Conservation (phyloP, 2,113 vertebrate genomes). For the Pseudopodoces humilis region DNA sequence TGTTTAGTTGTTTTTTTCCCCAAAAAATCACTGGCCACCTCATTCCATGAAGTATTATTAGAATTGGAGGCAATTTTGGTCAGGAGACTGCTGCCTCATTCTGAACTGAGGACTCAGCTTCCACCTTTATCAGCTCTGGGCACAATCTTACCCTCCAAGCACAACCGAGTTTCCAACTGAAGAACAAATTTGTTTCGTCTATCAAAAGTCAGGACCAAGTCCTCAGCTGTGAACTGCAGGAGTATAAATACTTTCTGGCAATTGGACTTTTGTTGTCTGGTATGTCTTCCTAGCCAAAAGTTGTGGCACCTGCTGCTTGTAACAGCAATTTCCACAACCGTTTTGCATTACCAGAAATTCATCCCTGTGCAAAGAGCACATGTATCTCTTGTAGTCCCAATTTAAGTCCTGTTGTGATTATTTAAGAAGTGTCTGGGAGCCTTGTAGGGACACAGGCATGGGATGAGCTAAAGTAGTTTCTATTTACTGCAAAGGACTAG, state of each 20-base stretch:
- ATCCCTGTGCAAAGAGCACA: not conserved
- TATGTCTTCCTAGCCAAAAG: not conserved
- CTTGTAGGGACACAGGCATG: not conserved
- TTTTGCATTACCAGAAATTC: constrained; percentile 23
- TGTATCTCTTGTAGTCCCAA: not conserved
- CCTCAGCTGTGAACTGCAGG: constrained; percentile 36
- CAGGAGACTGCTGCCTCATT: not conserved
- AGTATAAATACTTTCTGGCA: constrained; percentile 25
- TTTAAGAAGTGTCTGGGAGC: constrained; percentile 11
- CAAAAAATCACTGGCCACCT: not conserved
- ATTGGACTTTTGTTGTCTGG: not conserved
- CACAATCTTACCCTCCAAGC: not conserved
- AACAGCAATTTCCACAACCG: not conserved
- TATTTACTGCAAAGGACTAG: constrained; percentile 19
- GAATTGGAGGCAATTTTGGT: not conserved
- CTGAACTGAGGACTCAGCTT: not conserved
- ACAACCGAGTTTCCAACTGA: not conserved
- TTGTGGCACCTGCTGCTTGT: not conserved
- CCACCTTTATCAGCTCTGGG: not conserved
- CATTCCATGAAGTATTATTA: not conserved
- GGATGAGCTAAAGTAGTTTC: constrained; percentile 18
- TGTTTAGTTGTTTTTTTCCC: fast-evolving
- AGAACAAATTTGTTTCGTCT: not conserved
- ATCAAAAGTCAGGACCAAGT: constrained; percentile 33
- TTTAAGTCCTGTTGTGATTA: not conserved